Evolutionary conservation across 2,797 vertebrate species (phyloP), one percentile per base, ranked within the genome.

Genomic region (Sternotherus odoratus): DNA sequence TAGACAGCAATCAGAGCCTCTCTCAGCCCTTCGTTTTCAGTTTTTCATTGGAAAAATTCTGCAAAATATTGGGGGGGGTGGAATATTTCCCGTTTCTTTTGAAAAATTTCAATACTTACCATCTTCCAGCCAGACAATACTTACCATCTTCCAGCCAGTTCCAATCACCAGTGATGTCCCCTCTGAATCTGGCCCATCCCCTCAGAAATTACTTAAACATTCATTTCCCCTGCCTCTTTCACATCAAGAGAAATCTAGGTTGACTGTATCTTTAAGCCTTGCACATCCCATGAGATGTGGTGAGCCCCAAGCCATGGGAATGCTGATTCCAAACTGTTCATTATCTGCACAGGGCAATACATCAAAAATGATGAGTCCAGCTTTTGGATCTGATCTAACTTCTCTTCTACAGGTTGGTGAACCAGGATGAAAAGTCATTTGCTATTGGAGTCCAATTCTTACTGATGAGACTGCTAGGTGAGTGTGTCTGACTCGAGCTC

Each of bases 391-490:
- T 97, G 63, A 98, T 4, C 0, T 46, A 83, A 28, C 83, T 82
- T 95, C 90, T 94, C 33, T 78, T 91, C 92, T 93, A 63, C 97
- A 99, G 99, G 81, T 98, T 98, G 53, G 99, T 99, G 92, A 98
- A 98, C 82, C 98, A 98, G 72, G 99, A 99, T 0, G 99, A 99
- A 90, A 99, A 99, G 95, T 99, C 99, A 0, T 99, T 99, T 63
- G 99, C 99, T 54, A 99, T 99, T 0, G 99, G 99, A 56, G 97
- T 99, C 15, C 99, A 99, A 92, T 99, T 99, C 97, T 96, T 99
- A 89, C 97, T 99, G 12, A 98, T 99, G 98, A 99, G 99, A 94
- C 88, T 99, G 87, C 96, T 99, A 72, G 99, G 99, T 99, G 98
- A 99, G 99, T 98, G 69, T 3, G 0, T 19, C 78, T 30, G 66